Evolutionary conservation across 2,888 invertebrate species (phyloP).

Genomic region (Mythimna albipuncta): DNA sequence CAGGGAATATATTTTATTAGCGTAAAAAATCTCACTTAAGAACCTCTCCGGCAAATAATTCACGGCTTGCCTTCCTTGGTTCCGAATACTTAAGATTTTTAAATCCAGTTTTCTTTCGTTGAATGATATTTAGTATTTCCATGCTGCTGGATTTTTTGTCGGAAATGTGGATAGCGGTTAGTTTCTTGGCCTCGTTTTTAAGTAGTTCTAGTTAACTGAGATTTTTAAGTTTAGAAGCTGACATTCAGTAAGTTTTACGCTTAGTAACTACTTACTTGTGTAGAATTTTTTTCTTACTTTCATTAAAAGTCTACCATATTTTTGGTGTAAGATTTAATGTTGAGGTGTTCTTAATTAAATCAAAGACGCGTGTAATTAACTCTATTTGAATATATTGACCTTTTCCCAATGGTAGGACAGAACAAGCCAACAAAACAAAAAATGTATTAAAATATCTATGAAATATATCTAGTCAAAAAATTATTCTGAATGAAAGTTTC

Average conservation of each 20-base stretch:
- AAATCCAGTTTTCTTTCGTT: conserved; percentile 45
- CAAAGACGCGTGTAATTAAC: no score
- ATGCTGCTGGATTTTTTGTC: conserved; percentile 6
- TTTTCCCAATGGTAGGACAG: no score
- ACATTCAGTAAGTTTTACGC: background rate
- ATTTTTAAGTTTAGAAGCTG: background rate
- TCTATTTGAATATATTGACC: no score
- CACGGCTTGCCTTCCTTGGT: conserved; percentile 25
- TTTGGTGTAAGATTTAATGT: background rate
- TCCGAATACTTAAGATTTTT: conserved; percentile 48
- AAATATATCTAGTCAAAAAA: no score
- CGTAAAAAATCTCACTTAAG: conserved; percentile 43
- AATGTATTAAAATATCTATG: no score
- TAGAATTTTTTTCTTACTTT: background rate
- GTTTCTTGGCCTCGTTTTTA: conserved; percentile 12
- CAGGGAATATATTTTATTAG: conserved; percentile 47
- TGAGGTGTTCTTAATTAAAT: background rate
- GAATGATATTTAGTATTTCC: conserved; percentile 48
- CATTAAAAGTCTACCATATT: background rate
- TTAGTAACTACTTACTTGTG: background rate
- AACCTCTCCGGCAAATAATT: conserved; percentile 39
- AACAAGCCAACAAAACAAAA: no score
- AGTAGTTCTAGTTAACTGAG: background rate
- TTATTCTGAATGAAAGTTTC: no score
- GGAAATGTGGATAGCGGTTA: conserved; percentile 10